Conservation (phyloP, 2,113 vertebrate species). For the Xiphophorus couchianus region DNA sequence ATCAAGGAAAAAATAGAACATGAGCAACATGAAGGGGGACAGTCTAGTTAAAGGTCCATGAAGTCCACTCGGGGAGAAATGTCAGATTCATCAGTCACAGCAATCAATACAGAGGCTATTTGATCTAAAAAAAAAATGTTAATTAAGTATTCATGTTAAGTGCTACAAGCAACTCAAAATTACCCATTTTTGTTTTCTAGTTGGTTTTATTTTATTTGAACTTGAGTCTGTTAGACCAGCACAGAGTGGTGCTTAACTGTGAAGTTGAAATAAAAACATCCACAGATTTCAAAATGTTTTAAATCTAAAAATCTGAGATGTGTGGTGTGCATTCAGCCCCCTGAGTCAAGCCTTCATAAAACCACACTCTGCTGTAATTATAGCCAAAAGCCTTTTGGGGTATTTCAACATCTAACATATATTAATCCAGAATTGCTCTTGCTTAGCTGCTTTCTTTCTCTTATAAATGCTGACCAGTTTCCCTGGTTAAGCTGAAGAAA, state of each 20-base stretch:
- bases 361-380: background rate
- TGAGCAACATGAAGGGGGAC: background rate
- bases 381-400: background rate
- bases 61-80: slow-evolving; percentile 12
- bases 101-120: slow-evolving; percentile 6
- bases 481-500: background rate
- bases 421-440: background rate
- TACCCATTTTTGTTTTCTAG: background rate
- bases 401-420: background rate
- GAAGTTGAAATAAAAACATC: background rate
- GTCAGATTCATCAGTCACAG: slow-evolving; percentile 12
- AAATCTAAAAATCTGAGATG: too few species aligned
- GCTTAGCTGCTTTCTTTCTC: background rate
- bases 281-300: too few species aligned
- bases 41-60: slow-evolving; percentile 5
- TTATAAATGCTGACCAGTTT: background rate
- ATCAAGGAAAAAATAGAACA: slow-evolving; percentile 19
- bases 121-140: background rate
- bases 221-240: background rate
- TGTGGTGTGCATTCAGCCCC: background rate
- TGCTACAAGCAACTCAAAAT: background rate
- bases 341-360: background rate
- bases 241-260: background rate
- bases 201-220: background rate
- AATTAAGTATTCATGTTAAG: background rate